Conservation (phyloP, 2,888 invertebrate genomes). For the Xestia xanthographa region DNA sequence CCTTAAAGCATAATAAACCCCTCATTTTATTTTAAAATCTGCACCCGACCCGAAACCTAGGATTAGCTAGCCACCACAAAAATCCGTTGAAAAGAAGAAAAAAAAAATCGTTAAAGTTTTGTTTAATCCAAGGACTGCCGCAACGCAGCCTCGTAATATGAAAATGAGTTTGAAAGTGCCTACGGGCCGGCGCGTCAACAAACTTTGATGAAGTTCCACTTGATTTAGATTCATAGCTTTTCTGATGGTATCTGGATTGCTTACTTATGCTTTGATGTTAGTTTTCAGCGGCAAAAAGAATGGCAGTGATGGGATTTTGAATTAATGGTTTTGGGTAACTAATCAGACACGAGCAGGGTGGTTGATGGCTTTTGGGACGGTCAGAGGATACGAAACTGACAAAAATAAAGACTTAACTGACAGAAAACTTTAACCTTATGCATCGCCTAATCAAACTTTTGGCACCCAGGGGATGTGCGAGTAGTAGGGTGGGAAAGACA, state of each 20-base stretch:
- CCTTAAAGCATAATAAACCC: neutral
- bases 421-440: neutral
- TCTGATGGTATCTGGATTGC: constrained; percentile 80
- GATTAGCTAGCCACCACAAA: constrained; percentile 31
- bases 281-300: constrained; percentile 67
- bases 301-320: constrained; percentile 14
- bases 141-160: constrained; percentile 77
- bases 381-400: neutral
- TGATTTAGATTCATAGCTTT: constrained; percentile 88
- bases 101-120: constrained; percentile 72
- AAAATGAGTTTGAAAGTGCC: constrained; percentile 85
- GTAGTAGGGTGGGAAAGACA: neutral
- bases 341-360: neutral
- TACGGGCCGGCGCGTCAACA: constrained; percentile 74
- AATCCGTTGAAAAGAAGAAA: constrained; percentile 48
- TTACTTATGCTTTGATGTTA: constrained; percentile 77
- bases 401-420: too few species aligned
- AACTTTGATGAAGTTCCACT: constrained; percentile 86
- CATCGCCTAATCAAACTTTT: neutral
- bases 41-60: constrained; percentile 13
- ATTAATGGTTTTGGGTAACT: neutral
- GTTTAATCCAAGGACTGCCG: constrained; percentile 72
- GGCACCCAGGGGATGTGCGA: neutral
- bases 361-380: neutral
- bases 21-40: constrained; percentile 7